Conservation (phyloP, 2,797 vertebrate genomes). For the Phrynocephalus vlangalii region DNA sequence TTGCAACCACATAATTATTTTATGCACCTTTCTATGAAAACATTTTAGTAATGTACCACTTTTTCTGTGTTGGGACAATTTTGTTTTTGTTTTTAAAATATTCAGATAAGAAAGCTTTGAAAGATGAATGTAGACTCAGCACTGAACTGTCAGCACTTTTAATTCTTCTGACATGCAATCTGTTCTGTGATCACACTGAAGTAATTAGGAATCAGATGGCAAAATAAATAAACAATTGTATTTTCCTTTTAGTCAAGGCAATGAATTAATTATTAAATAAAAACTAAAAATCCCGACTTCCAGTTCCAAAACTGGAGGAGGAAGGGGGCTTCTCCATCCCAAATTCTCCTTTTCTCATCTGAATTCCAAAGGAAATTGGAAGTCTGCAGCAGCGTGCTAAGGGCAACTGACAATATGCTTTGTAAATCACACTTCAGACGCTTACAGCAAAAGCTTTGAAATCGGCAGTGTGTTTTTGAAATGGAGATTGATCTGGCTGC, state of each 20-base stretch:
- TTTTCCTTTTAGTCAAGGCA: slow-evolving; percentile 16
- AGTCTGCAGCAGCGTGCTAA: slow-evolving; percentile 37
- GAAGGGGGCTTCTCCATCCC: slow-evolving; percentile 19
- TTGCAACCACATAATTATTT: background rate
- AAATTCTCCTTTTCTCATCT: slow-evolving; percentile 49
- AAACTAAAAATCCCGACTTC: background rate
- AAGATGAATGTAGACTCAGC: slow-evolving; percentile 3
- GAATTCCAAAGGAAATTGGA: slow-evolving; percentile 44
- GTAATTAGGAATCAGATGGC: slow-evolving; percentile 35
- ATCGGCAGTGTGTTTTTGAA: slow-evolving; percentile 42
- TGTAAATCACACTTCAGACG: slow-evolving; percentile 47
- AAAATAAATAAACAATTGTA: slow-evolving; percentile 37
- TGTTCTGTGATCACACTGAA: slow-evolving; percentile 23
- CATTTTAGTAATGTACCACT: background rate
- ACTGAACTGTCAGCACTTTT: slow-evolving; percentile 32
- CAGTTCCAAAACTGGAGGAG: background rate
- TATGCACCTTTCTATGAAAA: background rate
- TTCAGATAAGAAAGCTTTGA: slow-evolving; percentile 17
- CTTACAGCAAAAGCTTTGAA: slow-evolving; percentile 44
- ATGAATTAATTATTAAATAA: background rate
- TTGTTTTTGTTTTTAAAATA: background rate
- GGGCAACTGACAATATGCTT: slow-evolving; percentile 34
- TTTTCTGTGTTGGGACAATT: background rate
- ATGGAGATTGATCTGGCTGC: slow-evolving; percentile 22
- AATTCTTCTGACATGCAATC: slow-evolving; percentile 32